These are phyloP conservation scores for Guaruba guarouba DNA, from an alignment of 2,113 vertebrate genomes.

Conservation along the genomic window DNA sequence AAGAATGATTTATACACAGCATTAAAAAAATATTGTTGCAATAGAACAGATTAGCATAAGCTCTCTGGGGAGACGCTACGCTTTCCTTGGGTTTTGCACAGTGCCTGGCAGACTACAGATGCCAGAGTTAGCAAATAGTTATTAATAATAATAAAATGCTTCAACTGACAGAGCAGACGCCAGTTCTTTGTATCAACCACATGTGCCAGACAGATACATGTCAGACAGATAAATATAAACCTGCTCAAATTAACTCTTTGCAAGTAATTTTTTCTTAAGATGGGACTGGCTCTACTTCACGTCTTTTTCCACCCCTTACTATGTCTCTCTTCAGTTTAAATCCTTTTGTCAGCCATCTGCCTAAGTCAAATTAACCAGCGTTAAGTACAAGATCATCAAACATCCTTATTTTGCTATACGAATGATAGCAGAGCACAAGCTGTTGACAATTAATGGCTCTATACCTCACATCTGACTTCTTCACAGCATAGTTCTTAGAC, in stretches of 20 bases:
- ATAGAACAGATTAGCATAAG: background rate
- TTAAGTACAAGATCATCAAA: background rate
- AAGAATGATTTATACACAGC: background rate
- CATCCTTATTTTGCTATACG: background rate
- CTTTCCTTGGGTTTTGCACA: background rate
- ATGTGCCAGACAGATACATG: background rate
- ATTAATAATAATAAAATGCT: slow-evolving; percentile 22
- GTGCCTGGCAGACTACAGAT: background rate
- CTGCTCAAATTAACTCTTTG: background rate
- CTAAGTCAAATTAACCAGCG: background rate
- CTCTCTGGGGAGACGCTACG: background rate
- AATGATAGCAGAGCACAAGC: background rate
- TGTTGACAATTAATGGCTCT: background rate
- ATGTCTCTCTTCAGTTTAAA: background rate
- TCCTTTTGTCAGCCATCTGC: background rate
- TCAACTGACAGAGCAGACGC: background rate
- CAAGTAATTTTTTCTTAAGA: background rate
- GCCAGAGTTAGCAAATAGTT: slow-evolving; percentile 25
- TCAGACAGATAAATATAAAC: slow-evolving; percentile 12
- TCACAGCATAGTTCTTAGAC: background rate
- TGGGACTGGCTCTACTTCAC: background rate
- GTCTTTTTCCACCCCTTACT: background rate
- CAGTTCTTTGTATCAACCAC: background rate
- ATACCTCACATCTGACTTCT: background rate
- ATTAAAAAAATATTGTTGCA: slow-evolving; percentile 20